A percentile compares a stretch with the other conserved stretches of the same genome.
phyloP scores from a whole-genome alignment of 2,797 vertebrate genomes.

The Cyprinodon diabolis region DNA sequence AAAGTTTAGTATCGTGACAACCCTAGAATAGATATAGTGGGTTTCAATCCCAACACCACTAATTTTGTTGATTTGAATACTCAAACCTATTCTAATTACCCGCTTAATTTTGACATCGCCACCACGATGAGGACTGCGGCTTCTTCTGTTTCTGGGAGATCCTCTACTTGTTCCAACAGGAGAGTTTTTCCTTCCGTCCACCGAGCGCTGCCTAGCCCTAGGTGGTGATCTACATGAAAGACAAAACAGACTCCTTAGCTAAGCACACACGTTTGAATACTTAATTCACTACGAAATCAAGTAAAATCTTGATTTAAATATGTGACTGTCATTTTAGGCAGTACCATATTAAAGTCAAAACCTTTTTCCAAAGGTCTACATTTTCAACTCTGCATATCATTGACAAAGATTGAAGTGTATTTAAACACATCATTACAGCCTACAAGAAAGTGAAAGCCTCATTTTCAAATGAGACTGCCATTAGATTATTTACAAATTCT shows the following conservation, averaged over 20 bases:
- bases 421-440: no score
- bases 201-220: conserved; percentile 73
- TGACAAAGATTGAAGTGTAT: no score
- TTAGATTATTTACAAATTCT: no score
- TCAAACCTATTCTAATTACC: conserved; percentile 69
- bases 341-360: neutral
- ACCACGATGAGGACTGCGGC: conserved; percentile 82
- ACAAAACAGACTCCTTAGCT: neutral
- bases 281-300: neutral
- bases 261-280: no score
- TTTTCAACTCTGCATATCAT: no score
- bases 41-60: neutral
- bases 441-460: no score
- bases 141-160: conserved; percentile 75
- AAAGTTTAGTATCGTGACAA: no score
- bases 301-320: neutral
- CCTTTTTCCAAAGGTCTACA: no score
- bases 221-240: conserved; percentile 68
- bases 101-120: conserved; percentile 84
- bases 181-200: conserved; percentile 68
- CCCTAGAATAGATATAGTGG: neutral
- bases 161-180: conserved; percentile 69
- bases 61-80: neutral
- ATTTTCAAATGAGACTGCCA: no score
- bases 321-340: neutral